A percentile compares a stretch with the other conserved stretches of the same genome.
Evolutionary conservation across 2,797 vertebrate species (phyloP).

Genomic region (Kryptopterus vitreolus): DNA sequence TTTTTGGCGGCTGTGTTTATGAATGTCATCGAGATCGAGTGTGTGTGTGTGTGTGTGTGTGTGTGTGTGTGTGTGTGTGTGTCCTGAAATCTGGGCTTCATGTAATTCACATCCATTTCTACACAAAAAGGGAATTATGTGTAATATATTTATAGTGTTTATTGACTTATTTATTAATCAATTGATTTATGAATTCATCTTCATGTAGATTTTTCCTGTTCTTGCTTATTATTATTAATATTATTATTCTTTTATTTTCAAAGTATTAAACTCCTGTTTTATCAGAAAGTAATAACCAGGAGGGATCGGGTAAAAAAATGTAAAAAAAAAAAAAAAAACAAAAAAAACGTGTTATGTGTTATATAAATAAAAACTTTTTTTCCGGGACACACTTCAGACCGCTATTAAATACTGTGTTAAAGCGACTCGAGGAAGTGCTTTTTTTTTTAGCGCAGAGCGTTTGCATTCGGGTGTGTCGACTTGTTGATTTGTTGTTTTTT

Average conservation of each 20-base stretch:
- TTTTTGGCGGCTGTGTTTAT: constrained; percentile 6
- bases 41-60: background rate
- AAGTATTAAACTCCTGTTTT: background rate
- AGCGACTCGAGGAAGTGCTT: constrained; percentile 66
- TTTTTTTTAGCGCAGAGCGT: constrained; percentile 59
- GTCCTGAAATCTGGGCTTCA: constrained; percentile 21
- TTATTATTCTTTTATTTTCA: background rate
- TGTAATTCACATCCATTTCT: background rate
- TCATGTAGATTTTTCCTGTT: background rate
- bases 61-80: constrained; percentile 5
- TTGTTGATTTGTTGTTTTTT: background rate
- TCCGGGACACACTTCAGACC: constrained; percentile 50
- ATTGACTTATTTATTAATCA: constrained; percentile 17
- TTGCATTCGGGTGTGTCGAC: constrained; percentile 60
- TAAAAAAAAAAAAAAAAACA: too few species aligned
- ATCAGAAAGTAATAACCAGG: constrained; percentile 24
- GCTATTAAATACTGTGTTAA: constrained; percentile 66
- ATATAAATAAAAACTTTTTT: constrained; percentile 8
- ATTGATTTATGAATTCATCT: background rate
- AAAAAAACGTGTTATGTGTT: background rate
- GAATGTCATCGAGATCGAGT: constrained; percentile 10
- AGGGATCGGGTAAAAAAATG: constrained; percentile 3
- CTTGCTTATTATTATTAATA: background rate
- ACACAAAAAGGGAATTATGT: constrained; percentile 28
- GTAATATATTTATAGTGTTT: background rate